phyloP scores from a whole-genome alignment of 2,888 invertebrate genomes.

The Dexiosoma caninum region DNA sequence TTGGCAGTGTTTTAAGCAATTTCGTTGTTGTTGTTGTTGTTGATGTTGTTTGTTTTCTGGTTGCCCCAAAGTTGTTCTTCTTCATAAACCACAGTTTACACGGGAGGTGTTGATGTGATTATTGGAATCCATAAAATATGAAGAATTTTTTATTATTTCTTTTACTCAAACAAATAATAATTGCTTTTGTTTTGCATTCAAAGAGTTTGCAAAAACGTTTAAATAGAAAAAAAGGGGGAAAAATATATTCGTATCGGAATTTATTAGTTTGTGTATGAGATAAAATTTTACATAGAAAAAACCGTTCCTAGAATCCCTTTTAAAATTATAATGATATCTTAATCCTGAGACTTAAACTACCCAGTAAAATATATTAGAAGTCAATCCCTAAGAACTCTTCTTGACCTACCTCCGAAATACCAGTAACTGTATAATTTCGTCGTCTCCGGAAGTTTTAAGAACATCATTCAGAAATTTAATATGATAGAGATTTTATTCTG shows the following conservation, averaged over 20 bases:
- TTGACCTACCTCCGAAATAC: too few relatives aligned
- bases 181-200: background rate
- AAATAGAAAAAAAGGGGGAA: background rate
- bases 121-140: constrained; percentile 40
- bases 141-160: constrained; percentile 11
- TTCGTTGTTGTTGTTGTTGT: background rate
- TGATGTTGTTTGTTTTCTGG: background rate
- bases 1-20: constrained; percentile 1
- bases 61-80: background rate
- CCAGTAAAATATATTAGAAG: too few relatives aligned
- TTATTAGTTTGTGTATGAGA: background rate
- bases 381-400: too few relatives aligned
- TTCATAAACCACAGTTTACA: constrained; percentile 27
- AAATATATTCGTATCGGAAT: background rate
- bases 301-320: background rate
- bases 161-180: constrained; percentile 17
- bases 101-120: constrained; percentile 53
- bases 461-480: too few relatives aligned
- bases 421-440: too few relatives aligned
- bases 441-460: too few relatives aligned
- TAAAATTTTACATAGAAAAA: background rate
- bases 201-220: constrained; percentile 15
- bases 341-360: background rate
- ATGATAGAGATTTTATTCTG: too few relatives aligned
- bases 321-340: background rate